Conservation (phyloP, 2,113 vertebrate genomes). For the Callithrix jacchus region DNA sequence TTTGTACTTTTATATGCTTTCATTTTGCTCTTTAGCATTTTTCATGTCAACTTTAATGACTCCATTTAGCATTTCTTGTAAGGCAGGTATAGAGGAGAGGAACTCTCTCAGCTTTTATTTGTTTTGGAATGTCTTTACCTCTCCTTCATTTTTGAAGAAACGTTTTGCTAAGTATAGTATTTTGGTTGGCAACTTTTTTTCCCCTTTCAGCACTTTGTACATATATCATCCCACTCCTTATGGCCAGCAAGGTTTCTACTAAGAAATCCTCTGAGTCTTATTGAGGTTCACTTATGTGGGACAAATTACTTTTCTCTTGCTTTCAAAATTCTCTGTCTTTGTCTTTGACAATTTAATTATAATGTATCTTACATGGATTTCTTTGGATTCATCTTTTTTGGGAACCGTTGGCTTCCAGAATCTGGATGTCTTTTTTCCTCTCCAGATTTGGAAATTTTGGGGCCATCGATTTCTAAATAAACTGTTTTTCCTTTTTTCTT, state of each 20-base stretch:
- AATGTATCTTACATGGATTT: not conserved
- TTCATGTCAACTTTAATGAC: not conserved
- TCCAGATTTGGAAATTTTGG: not conserved
- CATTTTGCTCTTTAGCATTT: not conserved
- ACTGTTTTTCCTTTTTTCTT: not conserved
- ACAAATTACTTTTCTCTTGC: not conserved
- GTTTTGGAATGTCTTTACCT: not conserved
- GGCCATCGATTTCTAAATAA: slow-evolving; percentile 1
- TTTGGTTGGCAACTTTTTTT: not conserved
- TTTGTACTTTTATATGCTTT: not conserved
- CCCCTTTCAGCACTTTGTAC: not conserved
- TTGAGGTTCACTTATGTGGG: not conserved
- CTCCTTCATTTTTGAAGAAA: not conserved
- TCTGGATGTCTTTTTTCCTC: not conserved
- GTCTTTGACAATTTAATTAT: not conserved
- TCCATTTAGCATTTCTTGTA: not conserved
- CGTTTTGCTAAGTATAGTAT: not conserved
- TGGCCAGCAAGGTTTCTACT: not conserved
- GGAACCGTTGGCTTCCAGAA: not conserved
- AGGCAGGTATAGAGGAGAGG: not conserved
- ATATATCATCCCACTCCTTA: not conserved
- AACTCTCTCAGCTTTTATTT: not conserved
- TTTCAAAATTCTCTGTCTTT: not conserved
- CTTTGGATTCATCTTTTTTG: slow-evolving; percentile 14
- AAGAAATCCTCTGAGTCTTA: not conserved